These are phyloP conservation scores for Enteromius thamalakanensis DNA, from an alignment of 2,797 vertebrate species.

Conservation along the genomic window DNA sequence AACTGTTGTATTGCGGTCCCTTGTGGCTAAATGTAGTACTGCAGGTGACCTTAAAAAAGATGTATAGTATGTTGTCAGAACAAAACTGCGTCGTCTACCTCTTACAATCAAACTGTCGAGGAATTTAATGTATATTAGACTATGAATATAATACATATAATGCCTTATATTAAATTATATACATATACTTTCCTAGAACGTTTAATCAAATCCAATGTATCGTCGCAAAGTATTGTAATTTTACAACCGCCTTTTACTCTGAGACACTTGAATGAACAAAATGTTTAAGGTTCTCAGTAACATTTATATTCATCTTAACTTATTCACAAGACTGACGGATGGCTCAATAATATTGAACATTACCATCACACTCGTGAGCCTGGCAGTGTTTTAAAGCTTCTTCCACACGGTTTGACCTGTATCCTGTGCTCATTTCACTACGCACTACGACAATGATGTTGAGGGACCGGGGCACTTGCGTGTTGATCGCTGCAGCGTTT, in stretches of 20 bases:
- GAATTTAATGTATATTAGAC: slow-evolving; percentile 62
- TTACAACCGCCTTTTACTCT: slow-evolving; percentile 33
- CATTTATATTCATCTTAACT: slow-evolving; percentile 35
- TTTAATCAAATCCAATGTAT: slow-evolving; percentile 55
- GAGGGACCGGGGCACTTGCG: slow-evolving; percentile 15
- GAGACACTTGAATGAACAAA: slow-evolving; percentile 34
- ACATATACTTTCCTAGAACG: slow-evolving; percentile 49
- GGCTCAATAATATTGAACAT: slow-evolving; percentile 32
- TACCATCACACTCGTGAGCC: slow-evolving; percentile 39
- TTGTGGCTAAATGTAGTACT: slow-evolving; percentile 50
- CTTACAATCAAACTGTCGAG: slow-evolving; percentile 69
- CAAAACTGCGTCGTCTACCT: slow-evolving; percentile 78
- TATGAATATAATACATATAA: slow-evolving; percentile 72
- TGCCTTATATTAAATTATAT: slow-evolving; percentile 73
- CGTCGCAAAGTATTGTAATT: slow-evolving; percentile 37
- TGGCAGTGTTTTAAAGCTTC: slow-evolving; percentile 46
- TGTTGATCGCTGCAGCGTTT: slow-evolving; percentile 35
- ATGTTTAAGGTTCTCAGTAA: slow-evolving; percentile 15
- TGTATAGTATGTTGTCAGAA: slow-evolving; percentile 63
- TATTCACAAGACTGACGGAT: slow-evolving; percentile 42
- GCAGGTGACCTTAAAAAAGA: slow-evolving; percentile 32
- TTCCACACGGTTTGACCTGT: slow-evolving; percentile 46
- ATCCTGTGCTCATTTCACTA: slow-evolving; percentile 48
- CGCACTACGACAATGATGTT: slow-evolving; percentile 11
- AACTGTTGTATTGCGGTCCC: slow-evolving; percentile 46